These are phyloP conservation scores for Paramuricea clavata DNA, from an alignment of 92 coral and sea anemone genomes.

Conservation along the genomic window DNA sequence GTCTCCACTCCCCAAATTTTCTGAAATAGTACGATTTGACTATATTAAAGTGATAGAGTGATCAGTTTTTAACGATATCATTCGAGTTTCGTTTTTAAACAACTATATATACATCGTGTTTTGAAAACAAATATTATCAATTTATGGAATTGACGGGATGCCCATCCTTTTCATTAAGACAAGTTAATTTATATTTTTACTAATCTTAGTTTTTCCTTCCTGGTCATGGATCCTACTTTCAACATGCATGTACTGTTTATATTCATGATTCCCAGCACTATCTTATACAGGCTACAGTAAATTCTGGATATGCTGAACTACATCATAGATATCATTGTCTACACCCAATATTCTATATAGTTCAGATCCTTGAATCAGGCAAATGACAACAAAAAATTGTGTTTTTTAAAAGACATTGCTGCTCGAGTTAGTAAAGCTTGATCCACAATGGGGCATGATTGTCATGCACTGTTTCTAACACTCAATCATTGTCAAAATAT, in stretches of 20 bases:
- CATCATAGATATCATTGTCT: not conserved
- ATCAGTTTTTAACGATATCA: too few species aligned
- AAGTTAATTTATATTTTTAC: not conserved
- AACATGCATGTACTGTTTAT: too few species aligned
- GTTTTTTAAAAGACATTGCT: not conserved
- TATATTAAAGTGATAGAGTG: not conserved
- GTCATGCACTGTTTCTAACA: not conserved
- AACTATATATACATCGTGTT: not conserved
- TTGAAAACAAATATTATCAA: not conserved
- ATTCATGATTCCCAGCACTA: too few species aligned
- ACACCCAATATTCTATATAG: not conserved
- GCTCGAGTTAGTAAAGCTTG: not conserved
- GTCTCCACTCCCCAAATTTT: not conserved
- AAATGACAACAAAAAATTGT: not conserved
- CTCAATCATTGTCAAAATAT: not conserved
- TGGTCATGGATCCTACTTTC: too few species aligned
- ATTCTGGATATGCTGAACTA: too few species aligned
- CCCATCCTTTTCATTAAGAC: not conserved
- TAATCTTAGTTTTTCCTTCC: too few species aligned
- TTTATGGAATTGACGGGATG: not conserved
- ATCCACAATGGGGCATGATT: not conserved
- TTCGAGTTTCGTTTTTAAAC: too few species aligned
- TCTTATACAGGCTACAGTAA: too few species aligned
- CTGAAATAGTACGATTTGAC: not conserved
- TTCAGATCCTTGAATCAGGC: not conserved